phyloP scores from a whole-genome alignment of 1,140 invertebrate species.

The Wasmannia auropunctata region DNA sequence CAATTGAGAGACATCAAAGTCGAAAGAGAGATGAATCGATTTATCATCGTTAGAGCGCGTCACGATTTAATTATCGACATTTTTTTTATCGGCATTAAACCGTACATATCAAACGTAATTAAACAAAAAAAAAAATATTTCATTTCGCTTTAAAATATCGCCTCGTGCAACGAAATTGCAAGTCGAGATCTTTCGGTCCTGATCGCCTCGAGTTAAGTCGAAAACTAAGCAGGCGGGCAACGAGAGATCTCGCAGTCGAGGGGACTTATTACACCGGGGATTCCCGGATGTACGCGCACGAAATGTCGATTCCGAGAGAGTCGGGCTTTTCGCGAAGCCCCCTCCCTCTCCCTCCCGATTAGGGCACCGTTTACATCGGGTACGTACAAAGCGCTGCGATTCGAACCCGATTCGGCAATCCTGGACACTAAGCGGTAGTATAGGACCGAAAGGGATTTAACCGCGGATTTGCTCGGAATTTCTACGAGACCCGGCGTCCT shows the following conservation, averaged over 20 bases:
- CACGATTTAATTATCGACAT: slow-evolving; percentile 15
- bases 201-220: slow-evolving; percentile 17
- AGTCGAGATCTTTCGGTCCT: not conserved
- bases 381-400: slow-evolving; percentile 54
- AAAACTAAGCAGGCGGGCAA: not conserved
- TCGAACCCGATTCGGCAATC: slow-evolving; percentile 56
- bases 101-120: too few relatives aligned
- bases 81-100: not conserved
- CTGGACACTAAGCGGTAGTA: slow-evolving; percentile 47
- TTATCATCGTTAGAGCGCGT: not conserved
- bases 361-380: slow-evolving; percentile 54
- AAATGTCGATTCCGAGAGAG: slow-evolving; percentile 33
- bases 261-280: slow-evolving; percentile 61
- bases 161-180: not conserved
- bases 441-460: slow-evolving; percentile 55
- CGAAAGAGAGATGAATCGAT: not conserved
- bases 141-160: not conserved
- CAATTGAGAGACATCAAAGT: not conserved
- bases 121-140: too few relatives aligned
- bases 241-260: slow-evolving; percentile 13
- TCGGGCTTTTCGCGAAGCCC: slow-evolving; percentile 20
- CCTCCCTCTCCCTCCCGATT: too few relatives aligned
- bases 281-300: slow-evolving; percentile 20
- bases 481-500: slow-evolving; percentile 36
- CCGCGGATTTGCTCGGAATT: slow-evolving; percentile 60